Percentiles rank a stretch among this genome's conserved stretches.
phyloP scores from a whole-genome alignment of 2,888 invertebrate genomes.

The Cynaeus angustus region DNA sequence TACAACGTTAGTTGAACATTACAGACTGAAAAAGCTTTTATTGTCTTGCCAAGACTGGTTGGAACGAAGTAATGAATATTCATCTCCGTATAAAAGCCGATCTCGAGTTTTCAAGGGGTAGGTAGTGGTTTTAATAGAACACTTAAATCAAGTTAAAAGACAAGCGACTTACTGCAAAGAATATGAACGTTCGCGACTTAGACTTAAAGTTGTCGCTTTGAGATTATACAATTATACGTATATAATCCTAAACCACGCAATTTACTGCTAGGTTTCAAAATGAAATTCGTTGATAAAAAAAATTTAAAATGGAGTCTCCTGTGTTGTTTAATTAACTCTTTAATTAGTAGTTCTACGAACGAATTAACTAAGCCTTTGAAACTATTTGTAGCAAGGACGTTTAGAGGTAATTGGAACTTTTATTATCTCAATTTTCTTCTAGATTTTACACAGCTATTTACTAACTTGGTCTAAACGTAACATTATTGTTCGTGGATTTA shows the following conservation, averaged over 20 bases:
- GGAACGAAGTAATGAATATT: constrained; percentile 66
- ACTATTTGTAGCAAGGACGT: too few species aligned
- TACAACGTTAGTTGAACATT: constrained; percentile 59
- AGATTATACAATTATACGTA: constrained; percentile 57
- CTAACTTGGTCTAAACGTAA: too few species aligned
- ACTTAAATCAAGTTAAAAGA: constrained; percentile 69
- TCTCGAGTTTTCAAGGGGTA: constrained; percentile 61
- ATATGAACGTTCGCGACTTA: constrained; percentile 54
- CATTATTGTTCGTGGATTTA: too few species aligned
- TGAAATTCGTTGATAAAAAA: too few species aligned
- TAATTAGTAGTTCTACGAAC: too few species aligned
- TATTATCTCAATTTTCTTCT: too few species aligned
- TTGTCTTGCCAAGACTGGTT: constrained; percentile 60
- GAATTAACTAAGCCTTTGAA: too few species aligned
- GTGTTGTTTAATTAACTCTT: too few species aligned
- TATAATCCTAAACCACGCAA: constrained; percentile 33
- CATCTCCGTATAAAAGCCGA: constrained; percentile 65
- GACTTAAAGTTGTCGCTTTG: constrained; percentile 25
- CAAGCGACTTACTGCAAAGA: constrained; percentile 61
- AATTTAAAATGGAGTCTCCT: too few species aligned
- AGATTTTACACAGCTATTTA: too few species aligned
- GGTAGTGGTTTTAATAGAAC: constrained; percentile 68
- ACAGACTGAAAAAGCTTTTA: constrained; percentile 61
- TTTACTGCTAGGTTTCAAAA: neutral
- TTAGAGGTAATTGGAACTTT: too few species aligned